Conservation (phyloP, 1,140 invertebrate genomes). For the Papilio aristodemus region DNA sequence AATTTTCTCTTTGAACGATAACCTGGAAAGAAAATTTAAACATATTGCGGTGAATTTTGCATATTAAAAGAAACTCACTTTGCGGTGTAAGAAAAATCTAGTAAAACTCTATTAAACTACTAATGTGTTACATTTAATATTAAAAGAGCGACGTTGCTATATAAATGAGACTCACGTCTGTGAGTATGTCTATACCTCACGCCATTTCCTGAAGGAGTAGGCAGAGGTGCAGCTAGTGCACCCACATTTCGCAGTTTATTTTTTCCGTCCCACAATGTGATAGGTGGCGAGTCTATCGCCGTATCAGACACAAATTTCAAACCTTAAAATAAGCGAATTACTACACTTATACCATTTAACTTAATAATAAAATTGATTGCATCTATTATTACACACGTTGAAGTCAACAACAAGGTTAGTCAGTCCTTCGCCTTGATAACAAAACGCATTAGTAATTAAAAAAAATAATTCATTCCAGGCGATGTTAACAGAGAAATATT, state of each 20-base stretch:
- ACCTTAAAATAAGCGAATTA: not conserved
- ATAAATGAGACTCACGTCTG: too few species aligned
- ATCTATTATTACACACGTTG: not conserved
- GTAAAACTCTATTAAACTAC: not conserved
- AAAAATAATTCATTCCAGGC: not conserved
- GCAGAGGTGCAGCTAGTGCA: too few species aligned
- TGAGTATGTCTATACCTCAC: too few species aligned
- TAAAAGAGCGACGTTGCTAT: too few species aligned
- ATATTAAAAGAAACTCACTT: not conserved
- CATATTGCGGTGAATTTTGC: not conserved
- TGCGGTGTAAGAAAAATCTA: not conserved
- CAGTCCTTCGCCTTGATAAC: not conserved
- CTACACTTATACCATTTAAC: not conserved
- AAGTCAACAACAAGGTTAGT: not conserved
- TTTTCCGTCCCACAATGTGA: too few species aligned
- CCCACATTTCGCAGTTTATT: too few species aligned
- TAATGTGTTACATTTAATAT: not conserved
- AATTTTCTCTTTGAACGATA: not conserved
- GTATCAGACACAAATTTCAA: too few species aligned
- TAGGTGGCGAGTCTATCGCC: too few species aligned
- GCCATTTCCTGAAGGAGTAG: too few species aligned
- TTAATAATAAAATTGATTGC: not conserved
- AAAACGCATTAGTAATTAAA: conserved; percentile 6
- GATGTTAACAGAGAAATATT: conserved; percentile 17
- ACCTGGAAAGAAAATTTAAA: not conserved